Evolutionary conservation across 1,140 invertebrate genomes (phyloP).

Genomic region (Myzus persicae): DNA sequence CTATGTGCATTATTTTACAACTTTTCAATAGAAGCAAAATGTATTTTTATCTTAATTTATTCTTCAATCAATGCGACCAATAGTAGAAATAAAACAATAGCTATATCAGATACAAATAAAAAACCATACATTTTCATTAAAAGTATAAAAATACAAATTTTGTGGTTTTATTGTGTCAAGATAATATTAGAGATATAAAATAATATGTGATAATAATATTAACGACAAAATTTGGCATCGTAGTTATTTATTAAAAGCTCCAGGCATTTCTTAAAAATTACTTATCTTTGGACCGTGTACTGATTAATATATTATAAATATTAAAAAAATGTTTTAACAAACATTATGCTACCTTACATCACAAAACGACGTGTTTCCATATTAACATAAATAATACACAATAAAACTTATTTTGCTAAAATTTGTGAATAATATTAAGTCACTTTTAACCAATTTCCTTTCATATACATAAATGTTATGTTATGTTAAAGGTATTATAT

Average conservation of each 20-base stretch:
- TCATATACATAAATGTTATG: neutral
- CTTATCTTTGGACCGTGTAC: too few species aligned
- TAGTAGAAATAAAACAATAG: too few species aligned
- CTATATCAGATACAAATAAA: too few species aligned
- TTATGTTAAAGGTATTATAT: neutral
- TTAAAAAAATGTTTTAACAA: neutral
- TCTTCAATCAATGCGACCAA: too few species aligned
- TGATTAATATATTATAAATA: neutral
- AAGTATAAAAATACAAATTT: too few species aligned
- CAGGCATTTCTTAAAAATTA: too few species aligned
- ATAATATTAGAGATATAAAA: neutral
- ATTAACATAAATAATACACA: neutral
- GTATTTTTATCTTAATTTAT: too few species aligned
- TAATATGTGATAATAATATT: neutral
- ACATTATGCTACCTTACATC: neutral
- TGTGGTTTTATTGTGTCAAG: neutral
- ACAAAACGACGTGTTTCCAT: neutral
- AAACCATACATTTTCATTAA: too few species aligned
- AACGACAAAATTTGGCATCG: neutral
- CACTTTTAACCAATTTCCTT: neutral
- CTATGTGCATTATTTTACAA: neutral
- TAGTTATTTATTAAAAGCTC: too few species aligned
- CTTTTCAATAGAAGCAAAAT: neutral
- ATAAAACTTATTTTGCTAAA: neutral
- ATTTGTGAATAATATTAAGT: neutral